phyloP scores from a whole-genome alignment of 2,888 invertebrate species.

The Hemicrepidius hirtus region DNA sequence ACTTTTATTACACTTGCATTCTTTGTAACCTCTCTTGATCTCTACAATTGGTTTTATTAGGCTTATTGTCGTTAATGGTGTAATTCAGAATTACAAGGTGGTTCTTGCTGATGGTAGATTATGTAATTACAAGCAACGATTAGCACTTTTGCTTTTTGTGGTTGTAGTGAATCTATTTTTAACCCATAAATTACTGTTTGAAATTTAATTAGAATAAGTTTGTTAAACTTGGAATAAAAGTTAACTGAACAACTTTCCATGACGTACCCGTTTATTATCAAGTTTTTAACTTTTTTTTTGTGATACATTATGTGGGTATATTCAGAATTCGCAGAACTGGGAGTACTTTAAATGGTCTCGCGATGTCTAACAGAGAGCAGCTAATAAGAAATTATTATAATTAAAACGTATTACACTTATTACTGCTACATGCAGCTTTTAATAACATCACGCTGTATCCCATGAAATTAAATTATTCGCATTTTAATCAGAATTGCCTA shows the following conservation, averaged over 20 bases:
- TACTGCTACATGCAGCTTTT: constrained; percentile 3
- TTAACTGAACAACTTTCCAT: no score
- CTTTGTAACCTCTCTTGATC: constrained; percentile 67
- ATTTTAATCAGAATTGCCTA: constrained; percentile 14
- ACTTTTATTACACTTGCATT: constrained; percentile 68
- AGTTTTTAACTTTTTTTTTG: background rate
- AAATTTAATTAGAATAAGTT: background rate
- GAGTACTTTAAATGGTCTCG: no score
- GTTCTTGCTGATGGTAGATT: constrained; percentile 50
- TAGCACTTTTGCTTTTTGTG: constrained; percentile 31
- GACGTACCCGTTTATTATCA: no score
- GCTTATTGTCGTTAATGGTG: constrained; percentile 63
- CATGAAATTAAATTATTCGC: constrained; percentile 5
- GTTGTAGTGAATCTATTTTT: constrained; percentile 1
- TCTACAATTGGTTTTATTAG: constrained; percentile 66
- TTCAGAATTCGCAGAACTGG: no score
- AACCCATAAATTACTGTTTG: background rate
- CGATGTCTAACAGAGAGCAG: background rate
- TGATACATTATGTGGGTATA: background rate
- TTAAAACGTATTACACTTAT: constrained; percentile 6
- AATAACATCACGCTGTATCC: constrained; percentile 10
- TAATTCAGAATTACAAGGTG: constrained; percentile 62
- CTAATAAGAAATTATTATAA: constrained; percentile 3
- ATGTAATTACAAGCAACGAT: constrained; percentile 37
- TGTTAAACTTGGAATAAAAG: background rate